phyloP scores from a whole-genome alignment of 2,797 vertebrate species.

The Catostomus latipinnis region DNA sequence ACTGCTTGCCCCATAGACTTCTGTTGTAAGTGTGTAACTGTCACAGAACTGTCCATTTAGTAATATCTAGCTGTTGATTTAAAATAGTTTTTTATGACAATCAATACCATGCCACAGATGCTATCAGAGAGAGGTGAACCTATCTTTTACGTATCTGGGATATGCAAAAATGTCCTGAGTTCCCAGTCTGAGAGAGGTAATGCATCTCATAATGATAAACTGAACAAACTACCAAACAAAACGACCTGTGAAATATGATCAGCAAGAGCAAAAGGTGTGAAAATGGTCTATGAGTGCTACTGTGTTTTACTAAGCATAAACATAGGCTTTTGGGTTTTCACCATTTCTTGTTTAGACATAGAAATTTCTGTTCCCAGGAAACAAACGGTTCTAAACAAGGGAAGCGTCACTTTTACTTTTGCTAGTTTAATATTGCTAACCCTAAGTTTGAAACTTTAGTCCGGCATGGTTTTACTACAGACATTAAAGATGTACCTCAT shows the following conservation, averaged over 20 bases:
- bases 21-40: not conserved
- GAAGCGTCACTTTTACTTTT: not conserved
- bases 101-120: not conserved
- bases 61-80: not conserved
- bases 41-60: not conserved
- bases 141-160: not conserved
- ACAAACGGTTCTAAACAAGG: not conserved
- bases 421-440: no score
- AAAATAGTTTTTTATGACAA: not conserved
- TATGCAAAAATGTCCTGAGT: not conserved
- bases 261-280: conserved; percentile 14
- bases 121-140: not conserved
- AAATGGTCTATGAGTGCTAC: conserved; percentile 12
- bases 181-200: not conserved
- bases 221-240: not conserved
- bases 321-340: not conserved
- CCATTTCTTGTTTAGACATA: conserved; percentile 4
- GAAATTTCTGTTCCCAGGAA: not conserved
- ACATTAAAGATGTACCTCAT: no score
- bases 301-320: not conserved
- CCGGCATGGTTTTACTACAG: no score
- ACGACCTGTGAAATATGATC: conserved; percentile 31
- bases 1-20: not conserved
- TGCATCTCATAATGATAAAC: not conserved
- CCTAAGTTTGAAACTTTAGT: no score